phyloP scores from a whole-genome alignment of 2,113 vertebrate species.

The Corythornis madagascariensis region DNA sequence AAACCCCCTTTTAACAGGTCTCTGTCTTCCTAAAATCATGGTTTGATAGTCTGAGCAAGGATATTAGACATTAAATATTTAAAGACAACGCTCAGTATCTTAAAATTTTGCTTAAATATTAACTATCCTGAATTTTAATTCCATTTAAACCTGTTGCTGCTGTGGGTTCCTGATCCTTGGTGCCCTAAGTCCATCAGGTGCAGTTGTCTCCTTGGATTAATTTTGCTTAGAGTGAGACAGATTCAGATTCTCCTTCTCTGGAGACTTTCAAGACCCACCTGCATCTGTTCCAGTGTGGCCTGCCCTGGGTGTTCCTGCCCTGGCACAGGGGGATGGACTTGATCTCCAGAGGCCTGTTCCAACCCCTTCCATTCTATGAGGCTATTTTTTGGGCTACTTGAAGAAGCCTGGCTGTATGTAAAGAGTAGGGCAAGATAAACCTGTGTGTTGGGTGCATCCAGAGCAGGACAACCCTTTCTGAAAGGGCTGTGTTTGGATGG shows the following conservation, averaged over 20 bases:
- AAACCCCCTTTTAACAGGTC: conserved; percentile 34
- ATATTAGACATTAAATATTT: conserved; percentile 55
- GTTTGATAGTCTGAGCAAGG: conserved; percentile 9
- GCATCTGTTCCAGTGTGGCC: no score
- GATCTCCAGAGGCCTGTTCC: no score
- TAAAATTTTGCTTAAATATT: conserved; percentile 51
- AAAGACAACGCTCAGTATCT: not conserved
- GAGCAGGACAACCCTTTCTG: not conserved
- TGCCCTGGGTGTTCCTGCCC: no score
- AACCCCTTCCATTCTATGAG: no score
- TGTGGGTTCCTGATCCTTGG: not conserved
- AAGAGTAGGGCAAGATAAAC: not conserved
- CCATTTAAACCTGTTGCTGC: not conserved
- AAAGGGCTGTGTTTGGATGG: not conserved
- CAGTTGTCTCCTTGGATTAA: not conserved
- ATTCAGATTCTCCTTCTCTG: not conserved
- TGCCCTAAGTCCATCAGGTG: not conserved
- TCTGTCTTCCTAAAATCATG: not conserved
- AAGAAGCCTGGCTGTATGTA: not conserved
- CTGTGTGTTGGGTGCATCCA: fast-evolving
- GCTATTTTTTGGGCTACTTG: not conserved
- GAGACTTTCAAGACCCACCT: no score
- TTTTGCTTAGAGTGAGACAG: not conserved
- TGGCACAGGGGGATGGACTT: no score
- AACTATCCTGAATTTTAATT: not conserved